Conservation (phyloP, 2,113 vertebrate genomes). For the Notarius lentiginosus region DNA sequence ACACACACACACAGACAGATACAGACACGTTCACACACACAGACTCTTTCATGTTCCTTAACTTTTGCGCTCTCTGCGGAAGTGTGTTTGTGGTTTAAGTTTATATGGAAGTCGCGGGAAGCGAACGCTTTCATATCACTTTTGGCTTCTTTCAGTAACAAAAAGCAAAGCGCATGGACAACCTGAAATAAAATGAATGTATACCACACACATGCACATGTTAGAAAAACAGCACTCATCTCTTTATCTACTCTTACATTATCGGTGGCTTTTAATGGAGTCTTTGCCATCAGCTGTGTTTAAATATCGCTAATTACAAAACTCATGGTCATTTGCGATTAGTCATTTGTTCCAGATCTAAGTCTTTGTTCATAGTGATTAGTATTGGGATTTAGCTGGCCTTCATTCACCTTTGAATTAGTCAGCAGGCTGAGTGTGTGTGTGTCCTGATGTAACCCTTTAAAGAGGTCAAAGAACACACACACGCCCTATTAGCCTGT, state of each 20-base stretch:
- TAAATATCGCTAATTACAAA: slow-evolving; percentile 2
- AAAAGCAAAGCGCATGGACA: slow-evolving; percentile 49
- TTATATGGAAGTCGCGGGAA: background rate
- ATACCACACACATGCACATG: background rate
- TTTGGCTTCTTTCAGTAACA: slow-evolving; percentile 16
- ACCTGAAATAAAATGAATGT: slow-evolving; percentile 25
- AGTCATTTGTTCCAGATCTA: slow-evolving; percentile 5
- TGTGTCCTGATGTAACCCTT: background rate
- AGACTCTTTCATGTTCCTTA: background rate
- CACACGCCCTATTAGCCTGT: background rate
- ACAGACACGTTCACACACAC: too few species aligned
- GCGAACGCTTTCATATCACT: background rate
- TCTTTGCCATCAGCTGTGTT: background rate
- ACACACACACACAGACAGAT: too few species aligned
- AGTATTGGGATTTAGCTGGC: background rate
- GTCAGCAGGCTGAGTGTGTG: background rate
- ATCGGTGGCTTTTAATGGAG: background rate
- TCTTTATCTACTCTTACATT: background rate
- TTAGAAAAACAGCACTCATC: background rate
- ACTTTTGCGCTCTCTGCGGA: background rate
- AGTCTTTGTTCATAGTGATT: background rate
- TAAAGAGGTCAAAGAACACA: background rate
- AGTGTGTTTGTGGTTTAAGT: slow-evolving; percentile 6
- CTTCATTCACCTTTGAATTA: background rate
- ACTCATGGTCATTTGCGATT: background rate